Conservation (phyloP, 2,888 invertebrate species). For the Amphipyra tragopoginis region DNA sequence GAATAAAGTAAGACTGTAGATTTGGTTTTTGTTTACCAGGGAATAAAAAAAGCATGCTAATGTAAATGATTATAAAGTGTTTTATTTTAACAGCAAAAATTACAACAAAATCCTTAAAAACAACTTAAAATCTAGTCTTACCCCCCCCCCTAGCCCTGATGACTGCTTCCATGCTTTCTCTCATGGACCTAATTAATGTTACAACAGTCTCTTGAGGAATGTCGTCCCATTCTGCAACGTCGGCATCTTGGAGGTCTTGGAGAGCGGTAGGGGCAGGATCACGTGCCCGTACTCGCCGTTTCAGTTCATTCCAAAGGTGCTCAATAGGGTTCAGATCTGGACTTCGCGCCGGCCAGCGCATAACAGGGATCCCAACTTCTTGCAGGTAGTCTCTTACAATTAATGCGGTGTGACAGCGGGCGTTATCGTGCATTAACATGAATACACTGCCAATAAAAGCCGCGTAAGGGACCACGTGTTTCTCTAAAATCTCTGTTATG, state of each 20-base stretch:
- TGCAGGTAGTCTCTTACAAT: conserved; percentile 33
- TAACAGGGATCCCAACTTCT: conserved; percentile 43
- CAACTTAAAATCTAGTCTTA: no score
- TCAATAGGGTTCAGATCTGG: conserved; percentile 54
- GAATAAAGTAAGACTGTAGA: no score
- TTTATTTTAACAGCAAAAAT: no score
- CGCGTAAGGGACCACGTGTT: conserved; percentile 9
- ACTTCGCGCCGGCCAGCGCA: conserved; percentile 53
- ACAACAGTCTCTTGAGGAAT: conserved; percentile 18
- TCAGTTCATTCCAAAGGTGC: conserved; percentile 53
- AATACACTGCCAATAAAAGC: conserved; percentile 18
- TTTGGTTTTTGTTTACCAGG: no score
- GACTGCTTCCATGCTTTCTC: no score
- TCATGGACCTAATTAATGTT: no score
- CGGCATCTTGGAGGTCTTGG: conserved; percentile 40
- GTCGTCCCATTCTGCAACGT: conserved; percentile 26
- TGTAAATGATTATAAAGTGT: no score
- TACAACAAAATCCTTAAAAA: no score
- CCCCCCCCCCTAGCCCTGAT: no score
- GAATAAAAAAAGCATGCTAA: no score
- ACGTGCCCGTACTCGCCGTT: conserved; percentile 45
- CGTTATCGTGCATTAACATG: conserved; percentile 45
- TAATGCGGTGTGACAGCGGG: conserved; percentile 39
- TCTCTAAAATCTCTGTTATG: conserved; percentile 8
- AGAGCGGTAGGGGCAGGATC: conserved; percentile 27